These are phyloP conservation scores for Rattus rattus DNA, from an alignment of 2,113 vertebrate species.

Conservation along the genomic window DNA sequence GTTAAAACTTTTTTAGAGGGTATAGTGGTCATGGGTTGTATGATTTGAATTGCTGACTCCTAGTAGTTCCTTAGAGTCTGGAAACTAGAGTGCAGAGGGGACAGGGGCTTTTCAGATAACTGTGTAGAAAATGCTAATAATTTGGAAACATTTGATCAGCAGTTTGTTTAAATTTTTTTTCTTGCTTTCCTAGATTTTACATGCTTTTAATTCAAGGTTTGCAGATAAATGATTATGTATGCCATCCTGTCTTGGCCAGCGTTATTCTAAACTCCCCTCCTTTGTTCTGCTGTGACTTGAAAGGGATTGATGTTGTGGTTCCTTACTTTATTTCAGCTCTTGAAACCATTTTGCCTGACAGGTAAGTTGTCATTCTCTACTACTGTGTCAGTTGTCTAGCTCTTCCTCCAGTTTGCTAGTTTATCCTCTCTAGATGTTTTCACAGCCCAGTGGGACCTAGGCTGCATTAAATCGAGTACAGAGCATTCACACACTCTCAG, in stretches of 20 bases:
- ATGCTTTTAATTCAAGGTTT: slow-evolving; percentile 99
- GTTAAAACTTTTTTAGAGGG: slow-evolving; percentile 22
- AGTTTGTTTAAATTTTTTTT: slow-evolving; percentile 85
- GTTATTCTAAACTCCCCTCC: slow-evolving; percentile 97
- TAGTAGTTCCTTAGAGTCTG: slow-evolving; percentile 56
- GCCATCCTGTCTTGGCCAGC: slow-evolving; percentile 95
- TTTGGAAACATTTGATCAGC: slow-evolving; percentile 60
- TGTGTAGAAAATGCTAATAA: slow-evolving; percentile 69
- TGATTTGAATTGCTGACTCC: slow-evolving; percentile 61
- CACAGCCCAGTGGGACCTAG: neutral
- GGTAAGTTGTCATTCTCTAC: slow-evolving; percentile 86
- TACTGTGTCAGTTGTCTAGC: slow-evolving; percentile 25
- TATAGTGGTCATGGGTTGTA: neutral
- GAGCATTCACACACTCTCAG: neutral
- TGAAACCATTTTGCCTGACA: slow-evolving; percentile 97
- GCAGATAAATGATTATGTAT: slow-evolving; percentile 96
- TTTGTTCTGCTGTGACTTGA: slow-evolving; percentile 97
- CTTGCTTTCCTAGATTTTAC: slow-evolving; percentile 93
- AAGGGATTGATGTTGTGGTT: slow-evolving; percentile 96
- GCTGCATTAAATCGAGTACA: slow-evolving; percentile 7
- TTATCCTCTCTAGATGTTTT: slow-evolving; percentile 42
- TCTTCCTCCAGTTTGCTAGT: slow-evolving; percentile 30
- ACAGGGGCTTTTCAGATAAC: slow-evolving; percentile 65
- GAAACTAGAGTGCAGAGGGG: slow-evolving; percentile 43
- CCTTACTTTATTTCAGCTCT: slow-evolving; percentile 98